A percentile compares a stretch with the other conserved stretches of the same genome.
phyloP scores from a whole-genome alignment of 2,797 vertebrate species.

The Acridotheres tristis region DNA sequence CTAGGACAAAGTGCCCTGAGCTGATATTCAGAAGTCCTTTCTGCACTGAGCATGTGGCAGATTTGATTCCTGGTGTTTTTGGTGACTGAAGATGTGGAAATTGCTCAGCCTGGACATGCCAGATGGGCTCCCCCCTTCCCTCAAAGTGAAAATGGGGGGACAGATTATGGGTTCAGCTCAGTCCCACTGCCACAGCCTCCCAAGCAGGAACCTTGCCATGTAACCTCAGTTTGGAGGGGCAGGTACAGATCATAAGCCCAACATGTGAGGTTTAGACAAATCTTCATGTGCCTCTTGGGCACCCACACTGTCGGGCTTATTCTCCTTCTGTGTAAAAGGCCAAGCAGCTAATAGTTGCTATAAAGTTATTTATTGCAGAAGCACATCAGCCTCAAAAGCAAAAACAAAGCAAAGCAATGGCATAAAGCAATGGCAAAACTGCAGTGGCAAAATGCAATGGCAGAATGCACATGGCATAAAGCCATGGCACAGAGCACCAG shows the following conservation, averaged over 20 bases:
- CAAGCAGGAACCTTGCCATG: neutral
- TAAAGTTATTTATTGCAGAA: no score
- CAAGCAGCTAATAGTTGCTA: no score
- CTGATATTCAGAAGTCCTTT: neutral
- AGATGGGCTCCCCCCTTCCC: neutral
- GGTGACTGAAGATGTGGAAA: neutral
- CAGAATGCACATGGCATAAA: no score
- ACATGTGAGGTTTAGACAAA: neutral
- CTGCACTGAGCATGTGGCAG: neutral
- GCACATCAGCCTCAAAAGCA: no score
- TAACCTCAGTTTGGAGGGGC: slow-evolving; percentile 10
- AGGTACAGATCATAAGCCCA: neutral
- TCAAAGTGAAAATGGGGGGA: slow-evolving; percentile 6
- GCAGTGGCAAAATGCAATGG: no score
- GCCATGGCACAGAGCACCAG: no score
- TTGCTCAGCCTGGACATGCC: neutral
- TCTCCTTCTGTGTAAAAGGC: no score
- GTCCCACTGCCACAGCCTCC: neutral
- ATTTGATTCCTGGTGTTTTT: slow-evolving; percentile 7
- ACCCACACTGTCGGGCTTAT: no score
- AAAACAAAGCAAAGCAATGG: no score
- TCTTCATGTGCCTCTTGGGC: no score
- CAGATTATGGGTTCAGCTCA: slow-evolving; percentile 48
- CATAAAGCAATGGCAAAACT: no score
- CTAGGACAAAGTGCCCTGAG: neutral